Evolutionary conservation across 2,888 invertebrate genomes (phyloP).

Genomic region (Holacanthella duospinosa): DNA sequence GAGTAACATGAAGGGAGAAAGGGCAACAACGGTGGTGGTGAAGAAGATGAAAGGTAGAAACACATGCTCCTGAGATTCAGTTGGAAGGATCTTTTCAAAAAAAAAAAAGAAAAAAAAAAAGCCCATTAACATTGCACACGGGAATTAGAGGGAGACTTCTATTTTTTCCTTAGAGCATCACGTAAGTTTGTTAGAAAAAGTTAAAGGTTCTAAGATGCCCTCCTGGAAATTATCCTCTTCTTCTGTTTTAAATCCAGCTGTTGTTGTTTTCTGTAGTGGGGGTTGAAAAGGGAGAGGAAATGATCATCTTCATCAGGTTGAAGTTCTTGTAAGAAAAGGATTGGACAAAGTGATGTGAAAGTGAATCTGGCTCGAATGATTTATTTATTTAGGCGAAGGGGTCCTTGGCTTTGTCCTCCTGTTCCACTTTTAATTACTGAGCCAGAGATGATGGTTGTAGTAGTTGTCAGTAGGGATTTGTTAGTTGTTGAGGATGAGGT

Average conservation of each 20-base stretch:
- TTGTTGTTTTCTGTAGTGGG: background rate
- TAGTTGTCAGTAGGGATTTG: background rate
- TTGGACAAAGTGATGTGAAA: background rate
- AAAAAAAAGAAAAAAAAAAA: background rate
- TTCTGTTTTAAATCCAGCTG: background rate
- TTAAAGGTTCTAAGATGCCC: background rate
- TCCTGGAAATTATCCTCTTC: background rate
- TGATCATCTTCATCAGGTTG: too few relatives aligned
- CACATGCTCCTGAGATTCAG: background rate
- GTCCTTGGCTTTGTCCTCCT: background rate
- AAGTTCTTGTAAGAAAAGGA: too few relatives aligned
- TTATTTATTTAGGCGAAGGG: constrained; percentile 3
- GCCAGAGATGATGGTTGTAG: too few relatives aligned
- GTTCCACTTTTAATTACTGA: background rate
- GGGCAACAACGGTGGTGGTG: background rate
- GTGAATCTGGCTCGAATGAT: background rate
- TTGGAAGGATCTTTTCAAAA: too few relatives aligned
- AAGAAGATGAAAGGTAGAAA: constrained; percentile 1
- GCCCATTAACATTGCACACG: constrained; percentile 2
- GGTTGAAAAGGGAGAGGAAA: background rate
- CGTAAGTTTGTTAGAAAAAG: too few relatives aligned
- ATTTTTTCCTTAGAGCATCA: background rate
- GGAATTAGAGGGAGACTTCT: background rate
- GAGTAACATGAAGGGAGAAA: background rate
- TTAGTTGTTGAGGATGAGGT: background rate